Conservation (phyloP, 64 coral and sea anemone genomes). For the Astreopora myriophthalma region DNA sequence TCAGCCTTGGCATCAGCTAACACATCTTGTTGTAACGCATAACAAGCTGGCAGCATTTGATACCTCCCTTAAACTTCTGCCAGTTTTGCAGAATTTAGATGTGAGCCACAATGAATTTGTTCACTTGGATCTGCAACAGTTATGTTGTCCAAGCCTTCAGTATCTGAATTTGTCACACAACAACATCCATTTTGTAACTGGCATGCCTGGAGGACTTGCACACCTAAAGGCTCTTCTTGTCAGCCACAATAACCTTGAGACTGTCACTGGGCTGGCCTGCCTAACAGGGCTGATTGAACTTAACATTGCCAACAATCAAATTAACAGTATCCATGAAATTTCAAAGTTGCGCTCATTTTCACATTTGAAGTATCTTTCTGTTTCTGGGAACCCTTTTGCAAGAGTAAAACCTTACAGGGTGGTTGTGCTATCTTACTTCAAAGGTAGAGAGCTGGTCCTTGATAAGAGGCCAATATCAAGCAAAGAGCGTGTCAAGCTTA, state of each 20-base stretch:
- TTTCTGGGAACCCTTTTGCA: slow-evolving; percentile 69
- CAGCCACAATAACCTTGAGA: slow-evolving; percentile 82
- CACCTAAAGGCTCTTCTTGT: slow-evolving; percentile 80
- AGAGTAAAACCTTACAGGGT: slow-evolving; percentile 68
- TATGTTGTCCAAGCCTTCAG: slow-evolving; percentile 68
- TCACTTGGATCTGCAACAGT: slow-evolving; percentile 78
- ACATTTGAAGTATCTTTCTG: slow-evolving; percentile 73
- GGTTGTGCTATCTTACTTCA: slow-evolving; percentile 58
- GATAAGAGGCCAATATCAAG: slow-evolving; percentile 72
- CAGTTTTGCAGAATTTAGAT: slow-evolving; percentile 74
- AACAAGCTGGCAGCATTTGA: slow-evolving; percentile 83
- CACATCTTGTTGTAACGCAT: slow-evolving; percentile 69
- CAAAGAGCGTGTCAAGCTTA: slow-evolving; percentile 63
- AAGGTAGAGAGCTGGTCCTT: slow-evolving; percentile 78
- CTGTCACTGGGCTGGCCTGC: slow-evolving; percentile 68
- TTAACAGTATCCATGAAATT: slow-evolving; percentile 52
- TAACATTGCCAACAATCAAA: slow-evolving; percentile 61
- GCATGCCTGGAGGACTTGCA: slow-evolving; percentile 66
- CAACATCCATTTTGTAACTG: slow-evolving; percentile 85
- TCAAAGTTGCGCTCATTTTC: slow-evolving; percentile 67
- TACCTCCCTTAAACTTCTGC: slow-evolving; percentile 81
- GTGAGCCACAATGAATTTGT: slow-evolving; percentile 88
- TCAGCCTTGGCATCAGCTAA: slow-evolving; percentile 86
- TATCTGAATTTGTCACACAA: slow-evolving; percentile 84
- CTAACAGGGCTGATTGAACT: slow-evolving; percentile 90